These are phyloP conservation scores for Leguminivora glycinivorella DNA, from an alignment of 1,140 invertebrate genomes.

Conservation along the genomic window DNA sequence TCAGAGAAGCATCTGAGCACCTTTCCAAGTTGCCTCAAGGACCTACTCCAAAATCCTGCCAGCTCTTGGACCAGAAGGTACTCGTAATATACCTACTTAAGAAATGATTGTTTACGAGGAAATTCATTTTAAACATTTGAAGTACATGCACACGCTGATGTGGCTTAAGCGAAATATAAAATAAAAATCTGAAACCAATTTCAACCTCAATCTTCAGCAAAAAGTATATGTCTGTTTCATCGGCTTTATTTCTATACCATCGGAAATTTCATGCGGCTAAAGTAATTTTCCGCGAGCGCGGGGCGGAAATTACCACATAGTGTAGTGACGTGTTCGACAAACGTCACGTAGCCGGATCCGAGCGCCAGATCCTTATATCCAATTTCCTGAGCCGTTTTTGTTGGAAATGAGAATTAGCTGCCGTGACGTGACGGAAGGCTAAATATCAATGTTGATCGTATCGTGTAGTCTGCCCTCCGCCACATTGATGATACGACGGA, in stretches of 20 bases:
- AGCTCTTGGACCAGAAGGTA: too few relatives aligned
- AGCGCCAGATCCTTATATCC: constrained; percentile 77
- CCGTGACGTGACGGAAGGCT: constrained; percentile 70
- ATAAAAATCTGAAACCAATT: constrained; percentile 1
- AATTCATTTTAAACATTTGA: too few relatives aligned
- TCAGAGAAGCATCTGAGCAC: too few relatives aligned
- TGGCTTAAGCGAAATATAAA: neutral
- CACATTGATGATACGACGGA: neutral
- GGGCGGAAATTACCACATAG: constrained; percentile 78
- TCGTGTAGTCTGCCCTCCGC: constrained; percentile 28
- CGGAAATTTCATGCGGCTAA: constrained; percentile 76
- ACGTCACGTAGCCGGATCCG: constrained; percentile 77
- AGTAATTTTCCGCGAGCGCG: constrained; percentile 76
- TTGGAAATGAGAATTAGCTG: constrained; percentile 76
- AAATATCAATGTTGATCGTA: constrained; percentile 60
- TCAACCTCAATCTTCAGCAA: neutral
- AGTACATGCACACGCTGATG: neutral
- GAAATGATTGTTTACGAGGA: too few relatives aligned
- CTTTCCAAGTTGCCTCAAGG: too few relatives aligned
- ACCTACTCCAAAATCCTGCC: too few relatives aligned
- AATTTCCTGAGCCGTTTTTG: constrained; percentile 77
- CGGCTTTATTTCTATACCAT: constrained; percentile 59
- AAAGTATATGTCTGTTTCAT: constrained; percentile 43
- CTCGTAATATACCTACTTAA: too few relatives aligned
- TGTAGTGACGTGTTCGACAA: constrained; percentile 78